Base-by-base conservation (phyloP, 2,113 vertebrate species). In the Procapra przewalskii region DNA sequence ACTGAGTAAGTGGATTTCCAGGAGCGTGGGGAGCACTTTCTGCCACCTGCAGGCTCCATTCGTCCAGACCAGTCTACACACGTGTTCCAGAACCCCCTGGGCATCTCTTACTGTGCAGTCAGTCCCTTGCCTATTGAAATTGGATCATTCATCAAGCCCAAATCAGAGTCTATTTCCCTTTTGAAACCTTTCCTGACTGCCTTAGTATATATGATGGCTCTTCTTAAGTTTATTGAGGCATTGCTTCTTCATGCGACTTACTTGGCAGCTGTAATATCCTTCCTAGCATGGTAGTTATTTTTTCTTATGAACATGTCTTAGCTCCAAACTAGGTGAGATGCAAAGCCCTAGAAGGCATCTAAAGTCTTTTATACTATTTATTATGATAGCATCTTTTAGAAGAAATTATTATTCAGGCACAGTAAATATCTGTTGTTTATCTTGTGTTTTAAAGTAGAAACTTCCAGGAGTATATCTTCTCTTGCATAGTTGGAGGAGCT, bases 161-260 rank as follows among this genome's bases (percentile, higher is more conserved):
- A 1, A n/a, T 89, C 43, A 33, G 88, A 64, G 43, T 92, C 84
- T 59, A 0, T 45, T 84, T 75, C 82, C 95, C 75, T 57, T 79
- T 81, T 57, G 79, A 84, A 92, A 27, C 36, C 10, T 96, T 97
- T 83, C n/a, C 43, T 81, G 80, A 88, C 62, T 80, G 25, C 33
- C 16, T 15, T 79, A 84, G 36, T 40, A 83, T 67, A 95, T 91
- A 25, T 52, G 62, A 67, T 90, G 11, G 54, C 90, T 91, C 40
- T 87, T 97, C 21, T 23, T 85, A 23, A 96, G 94, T 57, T 94
- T 96, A 82, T 80, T 93, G 54, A 96, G 96, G 36, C 59, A 33
- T 93, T 96, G 86, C 67, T 94, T 91, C 33, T 86, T 92, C 27
- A 6, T 85, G 33, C 31, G 84, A 19, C 36, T 91, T 94, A 91